These are phyloP conservation scores for Athalia rosae DNA, from an alignment of 2,888 invertebrate species.

Conservation along the genomic window DNA sequence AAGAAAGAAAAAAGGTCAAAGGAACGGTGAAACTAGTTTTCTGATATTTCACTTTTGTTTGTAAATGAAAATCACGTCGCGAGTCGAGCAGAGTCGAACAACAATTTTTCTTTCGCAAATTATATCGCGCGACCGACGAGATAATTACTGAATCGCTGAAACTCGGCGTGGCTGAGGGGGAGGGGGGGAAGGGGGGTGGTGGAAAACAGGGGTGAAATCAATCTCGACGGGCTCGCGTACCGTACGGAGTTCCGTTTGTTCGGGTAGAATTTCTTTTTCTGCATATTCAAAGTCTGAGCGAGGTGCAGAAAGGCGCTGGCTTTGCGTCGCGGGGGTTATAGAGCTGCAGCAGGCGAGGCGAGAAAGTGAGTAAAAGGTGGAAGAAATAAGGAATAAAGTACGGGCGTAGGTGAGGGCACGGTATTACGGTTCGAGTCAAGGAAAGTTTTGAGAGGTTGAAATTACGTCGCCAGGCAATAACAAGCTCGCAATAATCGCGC, in stretches of 20 bases:
- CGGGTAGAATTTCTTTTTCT: no score
- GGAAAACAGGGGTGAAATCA: no score
- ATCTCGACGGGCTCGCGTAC: no score
- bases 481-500: conserved; percentile 62
- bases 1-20: background rate
- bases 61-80: background rate
- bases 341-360: background rate
- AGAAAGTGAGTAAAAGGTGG: background rate
- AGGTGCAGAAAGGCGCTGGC: no score
- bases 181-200: no score
- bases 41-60: no score
- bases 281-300: no score
- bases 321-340: no score
- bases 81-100: background rate
- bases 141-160: no score
- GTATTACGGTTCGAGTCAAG: background rate
- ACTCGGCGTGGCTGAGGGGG: background rate
- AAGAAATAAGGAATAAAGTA: background rate
- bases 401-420: background rate
- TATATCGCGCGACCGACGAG: no score
- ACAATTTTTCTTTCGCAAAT: background rate
- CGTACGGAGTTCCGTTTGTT: no score
- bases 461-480: conserved; percentile 64
- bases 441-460: conserved; percentile 54
- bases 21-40: no score